Base-by-base conservation (phyloP, 2,888 invertebrate species). In the Scaptomyza cyrtandrae region DNA sequence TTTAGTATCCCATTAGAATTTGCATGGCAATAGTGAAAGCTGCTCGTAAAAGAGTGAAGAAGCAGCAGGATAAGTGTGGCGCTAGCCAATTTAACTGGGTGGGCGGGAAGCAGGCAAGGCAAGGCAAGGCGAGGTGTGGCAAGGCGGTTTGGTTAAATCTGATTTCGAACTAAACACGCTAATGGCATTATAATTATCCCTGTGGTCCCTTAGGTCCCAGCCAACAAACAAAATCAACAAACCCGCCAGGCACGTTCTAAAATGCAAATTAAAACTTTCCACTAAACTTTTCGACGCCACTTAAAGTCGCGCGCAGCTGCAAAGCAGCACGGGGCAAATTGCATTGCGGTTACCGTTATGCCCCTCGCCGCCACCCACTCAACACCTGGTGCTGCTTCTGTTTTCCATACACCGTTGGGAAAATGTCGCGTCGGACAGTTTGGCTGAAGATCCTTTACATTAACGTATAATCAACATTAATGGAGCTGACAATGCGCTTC, bases 181-280 rank as follows among this genome's bases (percentile, higher is more conserved):
- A 88, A 86, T 86, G 88, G 81, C 88, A 88, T 86, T 86, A 88
- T 86, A 86, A 86, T 88, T 86, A 86, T 81, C 87, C 84, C 72
- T 52, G 53, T 80, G 73, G 76, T 54, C 84, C 79, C 73, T 49
- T 53, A 78, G 73, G 74, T 56, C 6, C 45, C 19, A 35, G 3
- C 39, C 39, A 39, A 33, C 33, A 9, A 33, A 39, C 10, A 10
- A 56, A 59, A 52, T 27, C 66, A 39, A 16, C 16, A 56, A 59
- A 52, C 52, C 64, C 69, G 68, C 37, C 68, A 45, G 68, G 49
- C 70, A 61, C 68, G 50, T 60, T 67, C 64, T 81, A 60, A 75
- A 86, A 77, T 83, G 88, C 81, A 81, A 83, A 85, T 83, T 71
- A 86, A 80, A 73, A 86, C 71, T 81, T 79, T 80, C 46, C 61